These are phyloP conservation scores for Xylocopa sonorina DNA, from an alignment of 1,140 invertebrate species.

Conservation along the genomic window DNA sequence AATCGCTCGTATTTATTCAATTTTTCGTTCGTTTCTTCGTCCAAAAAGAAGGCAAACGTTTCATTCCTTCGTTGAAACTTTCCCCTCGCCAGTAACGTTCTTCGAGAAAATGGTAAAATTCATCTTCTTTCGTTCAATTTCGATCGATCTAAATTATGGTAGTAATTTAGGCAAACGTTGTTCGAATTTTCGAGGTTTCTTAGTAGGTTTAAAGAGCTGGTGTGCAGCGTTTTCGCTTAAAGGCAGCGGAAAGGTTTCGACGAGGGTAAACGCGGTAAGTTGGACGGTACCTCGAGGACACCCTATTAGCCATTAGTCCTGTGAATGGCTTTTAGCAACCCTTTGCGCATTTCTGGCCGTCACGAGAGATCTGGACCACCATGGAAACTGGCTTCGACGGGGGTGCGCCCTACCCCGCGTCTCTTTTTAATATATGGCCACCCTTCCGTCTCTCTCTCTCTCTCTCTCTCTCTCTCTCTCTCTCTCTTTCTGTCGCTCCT, in stretches of 20 bases:
- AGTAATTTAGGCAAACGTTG: background rate
- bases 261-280: slow-evolving; percentile 30
- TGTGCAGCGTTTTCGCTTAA: background rate
- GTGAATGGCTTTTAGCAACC: slow-evolving; percentile 75
- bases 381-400: slow-evolving; percentile 57
- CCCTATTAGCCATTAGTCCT: slow-evolving; percentile 68
- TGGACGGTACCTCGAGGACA: slow-evolving; percentile 50
- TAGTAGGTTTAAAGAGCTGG: background rate
- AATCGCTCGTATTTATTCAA: background rate
- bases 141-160: too few relatives aligned
- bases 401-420: slow-evolving; percentile 29
- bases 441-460: slow-evolving; percentile 20
- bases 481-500: background rate
- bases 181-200: background rate
- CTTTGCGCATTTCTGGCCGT: slow-evolving; percentile 66
- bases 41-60: rapidly evolving
- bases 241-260: slow-evolving; percentile 33
- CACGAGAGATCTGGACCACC: slow-evolving; percentile 59
- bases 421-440: slow-evolving; percentile 52
- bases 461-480: slow-evolving; percentile 20
- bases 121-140: too few relatives aligned
- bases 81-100: too few relatives aligned
- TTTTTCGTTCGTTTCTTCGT: background rate
- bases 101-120: too few relatives aligned
- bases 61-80: too few relatives aligned